These are phyloP conservation scores for Drosophila paranaensis DNA, from an alignment of 2,888 invertebrate genomes.

Conservation along the genomic window DNA sequence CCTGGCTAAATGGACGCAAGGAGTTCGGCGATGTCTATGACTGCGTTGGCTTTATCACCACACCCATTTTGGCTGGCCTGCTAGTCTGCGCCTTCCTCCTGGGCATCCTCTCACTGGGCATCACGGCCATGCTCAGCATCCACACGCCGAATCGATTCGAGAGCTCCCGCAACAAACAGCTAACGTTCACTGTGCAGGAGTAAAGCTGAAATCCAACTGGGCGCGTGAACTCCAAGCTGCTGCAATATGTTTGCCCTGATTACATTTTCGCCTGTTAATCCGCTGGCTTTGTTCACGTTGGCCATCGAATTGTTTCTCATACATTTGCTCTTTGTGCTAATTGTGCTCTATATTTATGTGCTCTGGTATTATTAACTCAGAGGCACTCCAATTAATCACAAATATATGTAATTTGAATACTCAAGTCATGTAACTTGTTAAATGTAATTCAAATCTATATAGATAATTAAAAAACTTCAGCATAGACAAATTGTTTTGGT, in stretches of 20 bases:
- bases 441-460: not conserved
- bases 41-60: slow-evolving; percentile 95
- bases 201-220: slow-evolving; percentile 83
- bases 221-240: not conserved
- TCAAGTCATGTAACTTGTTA: not conserved
- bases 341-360: slow-evolving; percentile 79
- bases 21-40: slow-evolving; percentile 92
- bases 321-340: slow-evolving; percentile 79
- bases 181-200: slow-evolving; percentile 92
- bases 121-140: slow-evolving; percentile 95
- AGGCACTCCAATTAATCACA: slow-evolving; percentile 19
- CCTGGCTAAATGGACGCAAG: slow-evolving; percentile 85
- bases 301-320: slow-evolving; percentile 81
- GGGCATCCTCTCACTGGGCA: slow-evolving; percentile 91
- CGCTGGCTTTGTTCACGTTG: slow-evolving; percentile 74
- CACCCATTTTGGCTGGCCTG: slow-evolving; percentile 96
- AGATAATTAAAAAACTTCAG: too few species aligned
- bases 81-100: slow-evolving; percentile 91
- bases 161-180: slow-evolving; percentile 96
- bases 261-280: slow-evolving; percentile 67
- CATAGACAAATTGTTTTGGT: too few species aligned
- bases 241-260: slow-evolving; percentile 76
- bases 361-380: slow-evolving; percentile 74
- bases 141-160: slow-evolving; percentile 99
- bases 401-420: slow-evolving; percentile 11